Conservation (phyloP, 2,113 vertebrate species). For the Vireo altiloquus region DNA sequence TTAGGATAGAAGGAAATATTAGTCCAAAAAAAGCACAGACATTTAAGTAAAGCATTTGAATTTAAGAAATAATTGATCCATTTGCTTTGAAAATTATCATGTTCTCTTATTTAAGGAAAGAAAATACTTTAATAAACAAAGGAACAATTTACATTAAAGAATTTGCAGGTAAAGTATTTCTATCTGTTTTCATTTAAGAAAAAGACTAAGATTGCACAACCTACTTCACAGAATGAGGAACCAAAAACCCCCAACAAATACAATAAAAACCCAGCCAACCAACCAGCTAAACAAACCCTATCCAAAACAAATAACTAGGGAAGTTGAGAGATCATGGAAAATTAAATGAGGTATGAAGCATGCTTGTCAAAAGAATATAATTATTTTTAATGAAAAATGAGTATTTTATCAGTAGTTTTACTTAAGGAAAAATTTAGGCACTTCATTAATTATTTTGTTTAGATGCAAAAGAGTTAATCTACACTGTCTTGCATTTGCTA, state of each 20-base stretch:
- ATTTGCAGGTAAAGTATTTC: neutral
- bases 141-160: neutral
- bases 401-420: neutral
- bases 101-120: neutral
- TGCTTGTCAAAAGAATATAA: neutral
- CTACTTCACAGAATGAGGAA: neutral
- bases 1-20: neutral
- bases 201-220: neutral
- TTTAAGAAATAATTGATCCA: neutral
- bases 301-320: neutral
- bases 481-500: neutral
- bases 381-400: neutral
- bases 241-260: neutral
- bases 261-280: neutral
- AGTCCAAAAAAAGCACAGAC: neutral
- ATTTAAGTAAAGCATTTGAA: neutral
- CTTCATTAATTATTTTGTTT: neutral
- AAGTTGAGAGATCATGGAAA: neutral
- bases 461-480: neutral
- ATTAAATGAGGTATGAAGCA: neutral
- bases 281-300: neutral
- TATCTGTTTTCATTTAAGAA: neutral
- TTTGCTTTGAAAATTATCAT: neutral
- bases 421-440: neutral
- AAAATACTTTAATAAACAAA: neutral